These are phyloP conservation scores for Eurystomus glaucurus DNA, from an alignment of 2,797 vertebrate species.

Conservation along the genomic window DNA sequence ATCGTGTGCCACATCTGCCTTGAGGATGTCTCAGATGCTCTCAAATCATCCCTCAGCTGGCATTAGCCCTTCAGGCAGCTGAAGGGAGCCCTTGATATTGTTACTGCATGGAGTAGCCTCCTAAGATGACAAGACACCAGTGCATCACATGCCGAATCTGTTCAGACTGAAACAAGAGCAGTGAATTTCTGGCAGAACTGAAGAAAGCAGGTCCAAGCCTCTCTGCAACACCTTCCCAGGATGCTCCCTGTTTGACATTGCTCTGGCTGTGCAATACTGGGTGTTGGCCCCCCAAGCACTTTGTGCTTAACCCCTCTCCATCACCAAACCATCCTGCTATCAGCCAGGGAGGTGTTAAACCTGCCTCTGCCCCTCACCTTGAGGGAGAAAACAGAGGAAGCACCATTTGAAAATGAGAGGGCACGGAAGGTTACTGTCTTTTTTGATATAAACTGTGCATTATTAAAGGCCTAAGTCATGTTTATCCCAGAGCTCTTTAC, in stretches of 20 bases:
- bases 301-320: not conserved
- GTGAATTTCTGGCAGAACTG: not conserved
- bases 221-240: not conserved
- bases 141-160: accelerated
- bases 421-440: not conserved
- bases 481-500: not conserved
- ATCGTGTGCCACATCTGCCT: not conserved
- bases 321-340: not conserved
- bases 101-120: accelerated
- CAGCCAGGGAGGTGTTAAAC: not conserved
- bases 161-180: accelerated
- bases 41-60: not conserved
- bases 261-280: not conserved
- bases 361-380: not conserved
- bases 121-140: not conserved
- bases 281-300: not conserved
- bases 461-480: not conserved
- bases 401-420: not conserved
- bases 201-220: not conserved
- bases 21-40: not conserved
- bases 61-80: not conserved
- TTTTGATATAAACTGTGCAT: not conserved
- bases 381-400: not conserved
- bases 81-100: not conserved
- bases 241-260: not conserved